These are phyloP conservation scores for Diaprepes abbreviatus DNA, from an alignment of 2,888 invertebrate genomes.

Conservation along the genomic window DNA sequence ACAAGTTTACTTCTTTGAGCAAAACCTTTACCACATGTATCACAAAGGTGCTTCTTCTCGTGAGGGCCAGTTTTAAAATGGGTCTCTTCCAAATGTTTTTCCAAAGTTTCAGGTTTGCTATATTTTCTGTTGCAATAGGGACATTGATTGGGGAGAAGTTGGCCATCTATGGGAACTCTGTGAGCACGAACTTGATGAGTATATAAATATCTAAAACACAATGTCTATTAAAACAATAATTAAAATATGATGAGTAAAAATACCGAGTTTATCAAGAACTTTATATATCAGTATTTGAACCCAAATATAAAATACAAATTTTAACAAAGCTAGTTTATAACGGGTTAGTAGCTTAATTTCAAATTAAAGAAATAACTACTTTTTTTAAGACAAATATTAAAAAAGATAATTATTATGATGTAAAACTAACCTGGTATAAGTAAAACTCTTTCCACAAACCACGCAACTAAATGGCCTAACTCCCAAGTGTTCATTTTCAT, in stretches of 20 bases:
- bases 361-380: too few relatives aligned
- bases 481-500: constrained; percentile 71
- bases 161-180: constrained; percentile 64
- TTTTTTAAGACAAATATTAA: too few relatives aligned
- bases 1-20: constrained; percentile 60
- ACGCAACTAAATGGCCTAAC: constrained; percentile 70
- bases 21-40: constrained; percentile 63
- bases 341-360: too few relatives aligned
- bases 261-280: too few relatives aligned
- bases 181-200: constrained; percentile 61
- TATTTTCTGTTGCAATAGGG: constrained; percentile 60
- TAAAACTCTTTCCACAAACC: constrained; percentile 70
- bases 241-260: too few relatives aligned
- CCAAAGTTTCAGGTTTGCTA: constrained; percentile 62
- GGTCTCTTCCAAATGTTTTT: constrained; percentile 67
- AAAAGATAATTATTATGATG: neutral
- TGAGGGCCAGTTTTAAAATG: constrained; percentile 56
- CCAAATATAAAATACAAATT: too few relatives aligned
- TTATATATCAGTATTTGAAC: too few relatives aligned
- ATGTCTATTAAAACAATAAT: too few relatives aligned
- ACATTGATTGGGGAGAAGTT: constrained; percentile 66
- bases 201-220: constrained; percentile 52
- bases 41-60: constrained; percentile 61
- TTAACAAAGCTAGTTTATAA: too few relatives aligned
- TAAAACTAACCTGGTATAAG: constrained; percentile 63